Evolutionary conservation across 2,113 vertebrate species (phyloP), one percentile per base, ranked within the genome.

Genomic region (Hyla sarda): DNA sequence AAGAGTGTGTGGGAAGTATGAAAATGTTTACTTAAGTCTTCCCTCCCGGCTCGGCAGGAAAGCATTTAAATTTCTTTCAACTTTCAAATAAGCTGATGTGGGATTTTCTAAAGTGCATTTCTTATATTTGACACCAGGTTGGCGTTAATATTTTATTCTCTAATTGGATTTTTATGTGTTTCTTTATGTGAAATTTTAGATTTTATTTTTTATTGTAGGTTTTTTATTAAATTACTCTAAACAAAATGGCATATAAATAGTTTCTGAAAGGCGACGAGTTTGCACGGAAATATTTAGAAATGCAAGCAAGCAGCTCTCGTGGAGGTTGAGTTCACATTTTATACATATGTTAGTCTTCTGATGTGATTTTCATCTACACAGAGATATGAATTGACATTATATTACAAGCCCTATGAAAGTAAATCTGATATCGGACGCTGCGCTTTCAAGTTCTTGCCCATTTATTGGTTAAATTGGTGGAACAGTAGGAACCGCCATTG

Each of bases 81-180:
- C 56, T 28, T 80, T 80, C 54, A n/a, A 80, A 41, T 62, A 80
- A 47, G 77, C 56, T 62, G 77, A 80, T 37, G 48, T 72, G 65
- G 67, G 65, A 83, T 83, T 83, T 83, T 56, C 25, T 72, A 73
- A 83, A 83, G 48, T 56, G 48, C 30, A 54, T 73, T 82, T 83
- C 50, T 52, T 56, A 17, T n/a, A 58, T 48, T 72, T 54, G 69
- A 73, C 82, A 83, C 69, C 67, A 28, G 32, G 21, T 50, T 83
- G 58, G 69, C 21, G 37, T 67, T 82, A 48, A 82, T 82, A 82
- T 47, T 82, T 65, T 28, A 47, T 67, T 47, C 37, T 19, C 45
- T 82, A 69, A 82, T 82, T 82, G 37, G 80, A 82, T 82, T 82
- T 82, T 28, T 69, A 28, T 16, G 45, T 21, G 28, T 69, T 82